Percentiles rank a stretch among this genome's conserved stretches.
phyloP scores from a whole-genome alignment of 2,797 vertebrate species.

The Hyperoplus lanceolatus region DNA sequence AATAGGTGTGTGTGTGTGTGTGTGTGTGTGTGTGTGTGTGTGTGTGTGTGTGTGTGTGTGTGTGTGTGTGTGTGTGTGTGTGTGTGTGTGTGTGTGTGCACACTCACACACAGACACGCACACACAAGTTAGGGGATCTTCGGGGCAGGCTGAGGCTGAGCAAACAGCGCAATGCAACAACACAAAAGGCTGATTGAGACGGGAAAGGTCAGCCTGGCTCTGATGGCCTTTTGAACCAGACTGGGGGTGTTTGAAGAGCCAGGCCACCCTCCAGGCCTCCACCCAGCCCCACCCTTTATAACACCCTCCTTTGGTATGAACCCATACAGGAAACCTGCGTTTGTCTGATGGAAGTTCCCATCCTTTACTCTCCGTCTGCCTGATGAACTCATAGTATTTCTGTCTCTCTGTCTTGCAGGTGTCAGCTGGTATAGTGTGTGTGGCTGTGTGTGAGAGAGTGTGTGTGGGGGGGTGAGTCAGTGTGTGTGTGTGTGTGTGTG shows the following conservation, averaged over 20 bases:
- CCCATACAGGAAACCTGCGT: conserved; percentile 69
- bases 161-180: conserved; percentile 58
- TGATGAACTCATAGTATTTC: conserved; percentile 59
- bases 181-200: conserved; percentile 77
- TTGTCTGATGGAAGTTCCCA: conserved; percentile 65
- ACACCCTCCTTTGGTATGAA: conserved; percentile 42
- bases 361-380: conserved; percentile 38
- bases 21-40: too few species aligned
- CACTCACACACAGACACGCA: conserved; percentile 16
- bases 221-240: conserved; percentile 81
- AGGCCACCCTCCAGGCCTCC: conserved; percentile 67
- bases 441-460: conserved; percentile 11
- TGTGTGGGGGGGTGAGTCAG: conserved; percentile 21
- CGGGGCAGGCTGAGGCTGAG: conserved; percentile 24
- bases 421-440: conserved; percentile 70
- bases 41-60: too few species aligned
- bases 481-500: conserved; percentile 25
- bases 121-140: neutral
- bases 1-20: too few species aligned
- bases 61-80: too few species aligned
- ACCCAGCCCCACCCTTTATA: conserved; percentile 48
- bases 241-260: conserved; percentile 80
- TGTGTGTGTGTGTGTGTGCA: neutral
- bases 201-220: conserved; percentile 81
- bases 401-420: conserved; percentile 77